Evolutionary conservation across 2,888 invertebrate species (phyloP), one percentile per base, ranked within the genome.

Genomic region (Sabatieria punctata): DNA sequence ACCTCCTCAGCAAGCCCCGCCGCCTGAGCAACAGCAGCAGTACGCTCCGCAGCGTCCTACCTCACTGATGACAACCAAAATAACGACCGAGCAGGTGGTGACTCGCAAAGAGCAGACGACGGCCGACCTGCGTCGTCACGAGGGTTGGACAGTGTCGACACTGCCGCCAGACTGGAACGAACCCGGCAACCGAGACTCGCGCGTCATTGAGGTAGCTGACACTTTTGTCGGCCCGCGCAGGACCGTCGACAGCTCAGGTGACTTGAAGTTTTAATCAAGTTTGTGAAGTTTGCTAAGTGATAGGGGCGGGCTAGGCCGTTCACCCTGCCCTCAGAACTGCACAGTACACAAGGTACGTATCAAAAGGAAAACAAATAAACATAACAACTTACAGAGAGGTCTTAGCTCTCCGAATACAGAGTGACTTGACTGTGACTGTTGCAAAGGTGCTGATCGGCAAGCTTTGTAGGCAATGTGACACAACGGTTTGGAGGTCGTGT

Each of bases 201-300:
- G 59, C 24, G 64, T 64, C 18, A 57, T 64, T 42, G 64, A 64
- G 50, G 64, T 65, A n/a, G 61, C 62, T 19, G 64, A 64, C 48
- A 59, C 60, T 2, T 64, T 65, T 46, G 54, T 58, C n/a, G 61
- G 60, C 18, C 52, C 54, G 2, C 24, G 44, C 15, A 44, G 51
- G 30, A 39, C 48, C 39, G 49, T 50, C 23, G 54, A 55, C 38
- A 51, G 51, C 45, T 46, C 53, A 47, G 55, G 57, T 57, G 41
- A 21, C 51, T 38, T n/a, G n/a, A n/a, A n/a, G n/a, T n/a, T n/a
- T n/a, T n/a, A n/a, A n/a, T n/a, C n/a, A n/a, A n/a, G n/a, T n/a
- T n/a, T n/a, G n/a, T n/a, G n/a, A n/a, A n/a, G n/a, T n/a, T n/a
- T n/a, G n/a, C n/a, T n/a, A n/a, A n/a, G n/a, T n/a, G n/a, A n/a